These are phyloP conservation scores for Puma concolor DNA, from an alignment of 2,113 vertebrate genomes.

Conservation along the genomic window DNA sequence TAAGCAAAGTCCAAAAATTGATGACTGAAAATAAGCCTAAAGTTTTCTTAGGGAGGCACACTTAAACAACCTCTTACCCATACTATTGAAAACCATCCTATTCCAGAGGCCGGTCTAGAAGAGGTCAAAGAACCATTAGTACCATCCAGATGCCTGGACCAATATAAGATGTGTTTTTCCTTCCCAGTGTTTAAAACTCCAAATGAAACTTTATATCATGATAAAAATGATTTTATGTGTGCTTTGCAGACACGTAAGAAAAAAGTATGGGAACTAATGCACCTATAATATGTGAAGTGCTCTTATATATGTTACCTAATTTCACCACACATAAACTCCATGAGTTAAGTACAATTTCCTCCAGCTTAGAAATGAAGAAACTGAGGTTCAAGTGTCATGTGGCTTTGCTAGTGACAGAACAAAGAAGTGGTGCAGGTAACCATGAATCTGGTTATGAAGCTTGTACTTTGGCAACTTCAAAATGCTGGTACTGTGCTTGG, in stretches of 20 bases:
- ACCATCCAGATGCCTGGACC: background rate
- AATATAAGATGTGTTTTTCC: background rate
- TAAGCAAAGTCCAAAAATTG: background rate
- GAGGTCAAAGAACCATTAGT: background rate
- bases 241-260: background rate
- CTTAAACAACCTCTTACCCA: background rate
- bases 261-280: background rate
- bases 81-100: background rate
- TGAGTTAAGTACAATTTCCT: background rate
- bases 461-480: background rate
- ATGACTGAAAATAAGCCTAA: background rate
- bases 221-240: background rate
- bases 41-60: background rate
- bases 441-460: background rate
- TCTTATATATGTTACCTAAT: background rate
- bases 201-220: background rate
- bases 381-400: background rate
- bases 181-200: background rate
- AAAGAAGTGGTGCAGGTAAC: background rate
- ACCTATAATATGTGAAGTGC: background rate
- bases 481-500: background rate
- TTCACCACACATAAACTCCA: background rate
- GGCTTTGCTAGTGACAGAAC: background rate
- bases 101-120: background rate
- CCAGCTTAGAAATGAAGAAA: background rate